phyloP scores from a whole-genome alignment of 2,888 invertebrate species.

The Plutella xylostella region DNA sequence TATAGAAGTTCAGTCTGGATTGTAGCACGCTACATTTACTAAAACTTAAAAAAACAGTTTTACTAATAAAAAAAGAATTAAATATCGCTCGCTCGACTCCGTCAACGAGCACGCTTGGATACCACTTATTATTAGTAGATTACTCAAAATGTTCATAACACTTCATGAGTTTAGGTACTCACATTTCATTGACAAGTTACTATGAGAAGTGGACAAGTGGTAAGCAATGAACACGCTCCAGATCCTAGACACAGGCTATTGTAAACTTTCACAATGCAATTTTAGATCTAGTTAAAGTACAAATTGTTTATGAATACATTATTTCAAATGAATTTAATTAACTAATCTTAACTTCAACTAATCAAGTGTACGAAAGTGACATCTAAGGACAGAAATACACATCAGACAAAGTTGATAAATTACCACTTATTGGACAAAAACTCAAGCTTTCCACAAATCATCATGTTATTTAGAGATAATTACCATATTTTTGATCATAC shows the following conservation, averaged over 20 bases:
- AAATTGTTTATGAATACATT: conserved; percentile 64
- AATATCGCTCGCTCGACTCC: conserved; percentile 61
- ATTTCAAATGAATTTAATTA: conserved; percentile 62
- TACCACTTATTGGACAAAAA: conserved; percentile 55
- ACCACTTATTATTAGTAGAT: conserved; percentile 52
- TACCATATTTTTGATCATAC: conserved; percentile 28
- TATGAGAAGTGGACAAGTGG: conserved; percentile 50
- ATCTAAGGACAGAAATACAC: conserved; percentile 58
- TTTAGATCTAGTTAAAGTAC: conserved; percentile 70
- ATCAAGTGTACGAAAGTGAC: conserved; percentile 49
- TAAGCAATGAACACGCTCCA: conserved; percentile 59
- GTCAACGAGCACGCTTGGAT: conserved; percentile 62
- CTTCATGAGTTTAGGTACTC: conserved; percentile 50
- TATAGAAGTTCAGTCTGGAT: conserved; percentile 48
- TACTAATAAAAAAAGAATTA: conserved; percentile 46
- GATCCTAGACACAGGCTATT: conserved; percentile 64
- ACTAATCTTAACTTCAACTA: conserved; percentile 62
- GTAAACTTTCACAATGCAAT: conserved; percentile 64
- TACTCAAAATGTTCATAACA: conserved; percentile 65
- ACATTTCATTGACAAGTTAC: conserved; percentile 56
- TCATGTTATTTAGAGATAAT: conserved; percentile 39
- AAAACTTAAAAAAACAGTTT: conserved; percentile 52
- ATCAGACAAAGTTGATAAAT: conserved; percentile 57
- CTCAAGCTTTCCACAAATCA: conserved; percentile 24
- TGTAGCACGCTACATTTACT: conserved; percentile 63